Conservation (phyloP, 2,888 invertebrate genomes). For the Galerucella calmariensis region DNA sequence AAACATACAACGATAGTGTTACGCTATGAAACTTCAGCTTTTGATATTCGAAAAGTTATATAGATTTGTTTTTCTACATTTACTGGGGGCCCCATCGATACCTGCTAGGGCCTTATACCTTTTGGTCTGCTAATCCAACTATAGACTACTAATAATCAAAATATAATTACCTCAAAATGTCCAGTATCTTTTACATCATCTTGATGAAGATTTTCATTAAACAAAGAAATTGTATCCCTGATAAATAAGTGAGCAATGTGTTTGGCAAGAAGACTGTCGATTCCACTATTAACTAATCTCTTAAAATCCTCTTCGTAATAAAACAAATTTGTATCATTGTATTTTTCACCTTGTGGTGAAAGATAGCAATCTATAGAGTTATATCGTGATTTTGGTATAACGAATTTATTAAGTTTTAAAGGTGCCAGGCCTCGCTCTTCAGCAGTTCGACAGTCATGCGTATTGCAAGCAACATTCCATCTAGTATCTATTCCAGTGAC, state of each 20-base stretch:
- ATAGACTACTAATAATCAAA: no score
- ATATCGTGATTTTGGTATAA: conserved; percentile 93
- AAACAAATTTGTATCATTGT: conserved; percentile 92
- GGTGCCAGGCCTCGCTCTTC: conserved; percentile 89
- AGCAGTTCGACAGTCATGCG: conserved; percentile 93
- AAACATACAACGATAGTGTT: no score
- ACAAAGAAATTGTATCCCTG: conserved; percentile 93
- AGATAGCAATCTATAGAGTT: conserved; percentile 98
- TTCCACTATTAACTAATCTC: conserved; percentile 84
- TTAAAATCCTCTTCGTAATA: conserved; percentile 87
- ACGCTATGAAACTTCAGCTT: no score
- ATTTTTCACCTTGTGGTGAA: conserved; percentile 87
- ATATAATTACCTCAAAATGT: conserved; percentile 88
- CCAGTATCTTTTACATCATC: conserved; percentile 94
- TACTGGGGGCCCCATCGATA: no score
- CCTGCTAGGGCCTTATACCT: no score
- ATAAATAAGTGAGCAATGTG: conserved; percentile 99
- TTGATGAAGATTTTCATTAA: conserved; percentile 94
- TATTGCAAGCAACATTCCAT: conserved; percentile 96
- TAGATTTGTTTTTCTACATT: no score
- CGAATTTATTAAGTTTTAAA: conserved; percentile 79
- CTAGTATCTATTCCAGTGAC: conserved; percentile 96
- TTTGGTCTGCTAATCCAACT: no score
- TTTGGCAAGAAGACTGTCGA: conserved; percentile 91
- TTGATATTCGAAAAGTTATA: no score